Conservation (phyloP, 2,888 invertebrate species). For the Sceliomorpha sp. region DNA sequence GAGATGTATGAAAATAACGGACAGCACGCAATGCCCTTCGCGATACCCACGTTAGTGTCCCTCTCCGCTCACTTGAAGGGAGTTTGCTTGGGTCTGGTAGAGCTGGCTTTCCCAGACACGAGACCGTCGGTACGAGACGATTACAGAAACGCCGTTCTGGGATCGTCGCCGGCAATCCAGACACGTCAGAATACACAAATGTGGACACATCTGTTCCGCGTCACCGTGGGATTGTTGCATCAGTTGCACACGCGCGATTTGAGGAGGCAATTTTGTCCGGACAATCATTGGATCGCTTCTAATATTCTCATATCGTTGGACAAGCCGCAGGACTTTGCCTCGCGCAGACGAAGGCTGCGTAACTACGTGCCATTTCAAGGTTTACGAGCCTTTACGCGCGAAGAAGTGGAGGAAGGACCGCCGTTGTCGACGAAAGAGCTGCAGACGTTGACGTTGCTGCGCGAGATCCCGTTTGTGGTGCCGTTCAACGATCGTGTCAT, state of each 20-base stretch:
- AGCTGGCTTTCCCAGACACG: constrained; percentile 91
- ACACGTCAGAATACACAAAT: constrained; percentile 82
- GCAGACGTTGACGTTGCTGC: constrained; percentile 91
- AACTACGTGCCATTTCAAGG: constrained; percentile 82
- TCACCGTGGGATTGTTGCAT: constrained; percentile 88
- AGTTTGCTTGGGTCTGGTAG: constrained; percentile 91
- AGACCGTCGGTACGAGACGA: constrained; percentile 84
- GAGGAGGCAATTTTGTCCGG: constrained; percentile 88
- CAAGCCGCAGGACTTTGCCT: constrained; percentile 82
- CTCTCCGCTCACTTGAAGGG: constrained; percentile 88
- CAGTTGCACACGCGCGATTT: constrained; percentile 93
- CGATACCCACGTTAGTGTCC: constrained; percentile 86
- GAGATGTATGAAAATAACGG: constrained; percentile 46
- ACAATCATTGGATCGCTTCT: constrained; percentile 85
- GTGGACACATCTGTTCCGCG: constrained; percentile 91
- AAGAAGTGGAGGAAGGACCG: constrained; percentile 88
- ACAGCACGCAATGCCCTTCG: constrained; percentile 84
- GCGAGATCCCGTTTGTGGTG: constrained; percentile 96
- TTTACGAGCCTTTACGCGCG: constrained; percentile 82
- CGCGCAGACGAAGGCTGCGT: constrained; percentile 80
- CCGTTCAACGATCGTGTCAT: constrained; percentile 94
- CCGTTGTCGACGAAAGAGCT: constrained; percentile 93
- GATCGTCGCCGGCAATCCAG: constrained; percentile 55
- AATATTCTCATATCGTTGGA: constrained; percentile 81
- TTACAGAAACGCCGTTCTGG: constrained; percentile 82